Base-by-base conservation (phyloP, 2,113 vertebrate species). In the Cynocephalus volans region DNA sequence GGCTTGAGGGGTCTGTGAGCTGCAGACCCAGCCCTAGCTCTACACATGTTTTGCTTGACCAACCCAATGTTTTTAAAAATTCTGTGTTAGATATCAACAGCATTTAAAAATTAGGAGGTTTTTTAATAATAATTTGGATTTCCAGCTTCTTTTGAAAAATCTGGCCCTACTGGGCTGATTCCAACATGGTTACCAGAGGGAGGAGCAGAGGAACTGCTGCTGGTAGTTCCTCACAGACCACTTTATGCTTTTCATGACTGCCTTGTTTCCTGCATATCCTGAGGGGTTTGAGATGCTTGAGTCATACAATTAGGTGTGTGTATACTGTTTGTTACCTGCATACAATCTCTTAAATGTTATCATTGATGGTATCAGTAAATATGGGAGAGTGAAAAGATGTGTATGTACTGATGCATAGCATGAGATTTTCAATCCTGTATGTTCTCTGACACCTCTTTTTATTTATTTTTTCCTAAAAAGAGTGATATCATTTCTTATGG, bases 71-170 rank as follows among this genome's bases (percentile, higher is more conserved):
- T 76, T 97, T 90, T 88, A 64, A 84, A 85, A 92, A 87, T 96
- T 88, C 5, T 80, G 58, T 8, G 3, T 70, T 96, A 18, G 18
- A 52, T 92, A 62, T 33, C 64, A 79, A 52, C 1, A 60, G 5
- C 50, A 92, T 95, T 95, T 95, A 79, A 92, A 94, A 86, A 28
- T 67, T 79, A 75, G 84, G 60, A 79, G 15, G 23, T 83, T 84
- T 85, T 85, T 28, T 93, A 23, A 76, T 60, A 64, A 86, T 41
- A 10, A 64, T 70, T 95, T 70, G 19, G 11, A 87, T 65, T 95
- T 97, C 77, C 56, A 95, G 6, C 17, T 73, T 87, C 23, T 82
- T 26, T 56, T 70, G 9, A 95, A 93, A 95, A 83, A 31, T 67
- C 21, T 96, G 17, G 9, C 62, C 31, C 23, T 50, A 14, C 2